Conservation (phyloP, 2,113 vertebrate species). For the Coryphaenoides rupestris region DNA sequence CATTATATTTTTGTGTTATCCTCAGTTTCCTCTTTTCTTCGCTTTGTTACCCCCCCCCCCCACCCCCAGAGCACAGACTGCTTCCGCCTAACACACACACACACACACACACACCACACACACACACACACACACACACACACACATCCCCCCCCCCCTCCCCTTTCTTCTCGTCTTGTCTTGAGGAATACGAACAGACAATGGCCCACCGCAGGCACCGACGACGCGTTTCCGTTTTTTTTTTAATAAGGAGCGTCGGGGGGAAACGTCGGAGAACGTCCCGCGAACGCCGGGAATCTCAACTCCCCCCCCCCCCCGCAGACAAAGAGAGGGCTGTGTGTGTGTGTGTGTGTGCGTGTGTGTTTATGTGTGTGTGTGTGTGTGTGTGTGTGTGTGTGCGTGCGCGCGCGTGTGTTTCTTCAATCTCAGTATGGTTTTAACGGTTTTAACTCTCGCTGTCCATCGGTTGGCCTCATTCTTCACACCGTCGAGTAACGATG, state of each 20-base stretch:
- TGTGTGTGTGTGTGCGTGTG: constrained; percentile 6
- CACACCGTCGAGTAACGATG: constrained; percentile 88
- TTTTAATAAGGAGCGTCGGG: constrained; percentile 41
- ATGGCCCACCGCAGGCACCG: constrained; percentile 68
- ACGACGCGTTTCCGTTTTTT: too few relatives aligned
- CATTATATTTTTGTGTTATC: constrained; percentile 62
- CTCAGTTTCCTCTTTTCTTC: constrained; percentile 50
- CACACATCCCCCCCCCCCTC: constrained; percentile 18
- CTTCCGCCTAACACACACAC: constrained; percentile 85
- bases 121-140: too few relatives aligned
- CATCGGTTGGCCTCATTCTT: constrained; percentile 91
- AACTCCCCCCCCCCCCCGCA: constrained; percentile 70
- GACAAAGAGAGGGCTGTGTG: constrained; percentile 44
- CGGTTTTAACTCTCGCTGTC: constrained; percentile 97
- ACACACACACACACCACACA: too few relatives aligned
- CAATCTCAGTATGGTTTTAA: constrained; percentile 87
- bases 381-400: constrained; percentile 1
- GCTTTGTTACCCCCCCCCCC: background rate
- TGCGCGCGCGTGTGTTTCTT: constrained; percentile 56
- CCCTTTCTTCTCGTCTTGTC: constrained; percentile 77
- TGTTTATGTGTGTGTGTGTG: background rate
- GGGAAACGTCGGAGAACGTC: constrained; percentile 40
- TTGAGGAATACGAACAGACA: constrained; percentile 59
- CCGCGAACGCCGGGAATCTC: constrained; percentile 41
- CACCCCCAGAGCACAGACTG: constrained; percentile 58